Base-by-base conservation (phyloP, 1,140 invertebrate genomes). In the Gerris buenoi region DNA sequence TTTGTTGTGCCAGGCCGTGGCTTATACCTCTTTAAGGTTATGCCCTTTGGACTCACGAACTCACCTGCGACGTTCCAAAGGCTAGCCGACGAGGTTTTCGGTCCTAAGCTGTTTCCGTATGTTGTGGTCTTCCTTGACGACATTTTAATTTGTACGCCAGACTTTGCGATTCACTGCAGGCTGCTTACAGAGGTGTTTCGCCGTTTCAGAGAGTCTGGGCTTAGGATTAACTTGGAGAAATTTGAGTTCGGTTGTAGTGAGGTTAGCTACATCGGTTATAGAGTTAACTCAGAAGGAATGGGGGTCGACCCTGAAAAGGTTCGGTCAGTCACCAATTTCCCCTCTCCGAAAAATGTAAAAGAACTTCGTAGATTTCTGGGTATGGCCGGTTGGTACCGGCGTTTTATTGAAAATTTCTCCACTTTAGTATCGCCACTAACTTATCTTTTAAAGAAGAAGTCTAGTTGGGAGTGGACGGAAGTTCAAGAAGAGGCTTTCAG, bases 401-500 rank as follows among this genome's bases (percentile, higher is more conserved):
- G 73, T 22, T 79, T 79, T 67, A 74, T 78, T 25, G 25, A 58
- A 27, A 69, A 75, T 64, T 79, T 76, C 67, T 68, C 78, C 0
- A 63, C 64, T 13, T 61, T 74, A 3, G 65, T 72, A 1, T 65
- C 58, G 1, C 78, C 77, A 1, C 66, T 79, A 5, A 74, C 71
- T n/a, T n/a, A n/a, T n/a, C n/a, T n/a, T n/a, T n/a, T n/a, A n/a
- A n/a, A n/a, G n/a, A n/a, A n/a, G n/a, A n/a, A n/a, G n/a, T n/a
- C n/a, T n/a, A n/a, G n/a, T n/a, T n/a, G n/a, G n/a, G n/a, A n/a
- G n/a, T n/a, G n/a, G n/a, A n/a, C n/a, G n/a, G n/a, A n/a, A n/a
- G n/a, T n/a, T n/a, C n/a, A n/a, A n/a, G n/a, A n/a, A n/a, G n/a
- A n/a, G n/a, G n/a, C n/a, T n/a, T n/a, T 2, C 67, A 70, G 14